A percentile compares a stretch with the other conserved stretches of the same genome.
Evolutionary conservation across 1,140 invertebrate genomes (phyloP).

Genomic region (Drosophila pseudoananassae): DNA sequence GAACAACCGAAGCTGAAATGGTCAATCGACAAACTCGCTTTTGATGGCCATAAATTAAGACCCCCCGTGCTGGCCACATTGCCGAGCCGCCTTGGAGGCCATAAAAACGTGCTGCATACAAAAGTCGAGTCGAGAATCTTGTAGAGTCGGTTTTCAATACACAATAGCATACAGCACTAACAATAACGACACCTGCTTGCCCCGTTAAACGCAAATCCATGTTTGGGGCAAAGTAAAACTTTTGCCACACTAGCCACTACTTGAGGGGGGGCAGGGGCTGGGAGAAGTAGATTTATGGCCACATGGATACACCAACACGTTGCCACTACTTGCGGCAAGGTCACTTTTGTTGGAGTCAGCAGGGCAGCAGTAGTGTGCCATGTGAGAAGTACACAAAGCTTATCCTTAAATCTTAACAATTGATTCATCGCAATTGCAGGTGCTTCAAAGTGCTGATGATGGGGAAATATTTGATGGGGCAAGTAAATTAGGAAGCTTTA

Average conservation of each 20-base stretch:
- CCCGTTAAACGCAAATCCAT: conserved; percentile 51
- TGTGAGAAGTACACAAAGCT: conserved; percentile 8
- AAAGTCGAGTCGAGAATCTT: conserved; percentile 21
- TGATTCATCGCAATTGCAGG: conserved; percentile 10
- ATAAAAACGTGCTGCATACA: conserved; percentile 45
- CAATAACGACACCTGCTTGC: conserved; percentile 44
- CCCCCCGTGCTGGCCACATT: neutral
- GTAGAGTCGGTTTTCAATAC: conserved; percentile 29
- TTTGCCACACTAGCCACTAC: conserved; percentile 10
- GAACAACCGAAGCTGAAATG: conserved; percentile 11
- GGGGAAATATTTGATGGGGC: neutral
- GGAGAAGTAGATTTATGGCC: conserved; percentile 41
- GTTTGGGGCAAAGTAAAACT: conserved; percentile 35
- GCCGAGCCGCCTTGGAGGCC: conserved; percentile 22
- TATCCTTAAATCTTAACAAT: conserved; percentile 24
- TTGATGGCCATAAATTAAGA: conserved; percentile 47
- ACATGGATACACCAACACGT: conserved; percentile 10
- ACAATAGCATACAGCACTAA: conserved; percentile 18
- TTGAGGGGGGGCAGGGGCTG: neutral
- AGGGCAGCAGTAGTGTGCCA: conserved; percentile 17
- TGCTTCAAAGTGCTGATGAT: neutral
- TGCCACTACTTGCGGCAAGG: conserved; percentile 26
- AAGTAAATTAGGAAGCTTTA: no score
- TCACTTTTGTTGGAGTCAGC: conserved; percentile 42
- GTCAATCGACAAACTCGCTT: conserved; percentile 39